These are phyloP conservation scores for Luscinia luscinia DNA, from an alignment of 2,797 vertebrate species.

Conservation along the genomic window DNA sequence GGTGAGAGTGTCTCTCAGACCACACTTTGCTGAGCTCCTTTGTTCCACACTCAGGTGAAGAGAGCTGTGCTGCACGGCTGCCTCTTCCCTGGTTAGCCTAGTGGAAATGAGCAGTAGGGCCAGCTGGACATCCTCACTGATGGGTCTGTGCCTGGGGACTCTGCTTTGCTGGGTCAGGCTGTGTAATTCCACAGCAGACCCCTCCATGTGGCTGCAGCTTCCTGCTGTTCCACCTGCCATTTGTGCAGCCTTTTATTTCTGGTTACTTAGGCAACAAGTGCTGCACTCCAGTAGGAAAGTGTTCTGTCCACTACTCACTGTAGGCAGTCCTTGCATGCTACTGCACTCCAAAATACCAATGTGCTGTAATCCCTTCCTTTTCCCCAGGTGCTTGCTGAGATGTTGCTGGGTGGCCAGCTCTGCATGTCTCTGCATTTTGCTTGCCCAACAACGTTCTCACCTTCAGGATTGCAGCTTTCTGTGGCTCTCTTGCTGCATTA, in stretches of 20 bases:
- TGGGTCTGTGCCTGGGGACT: background rate
- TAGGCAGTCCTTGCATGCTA: too few species aligned
- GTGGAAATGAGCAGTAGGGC: background rate
- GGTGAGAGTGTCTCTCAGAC: background rate
- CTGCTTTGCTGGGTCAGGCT: background rate
- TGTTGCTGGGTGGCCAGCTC: background rate
- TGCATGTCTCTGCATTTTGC: background rate
- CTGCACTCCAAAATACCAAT: fast-evolving
- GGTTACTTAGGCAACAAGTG: background rate
- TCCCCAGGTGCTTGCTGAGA: background rate
- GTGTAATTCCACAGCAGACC: background rate
- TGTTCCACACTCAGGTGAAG: background rate
- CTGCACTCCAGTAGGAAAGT: background rate
- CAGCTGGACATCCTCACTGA: too few species aligned
- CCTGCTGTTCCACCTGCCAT: background rate
- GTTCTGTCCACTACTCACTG: background rate
- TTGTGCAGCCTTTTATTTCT: background rate
- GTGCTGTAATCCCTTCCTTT: background rate
- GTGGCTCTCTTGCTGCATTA: background rate
- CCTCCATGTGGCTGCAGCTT: background rate
- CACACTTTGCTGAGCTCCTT: background rate
- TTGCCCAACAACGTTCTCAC: background rate
- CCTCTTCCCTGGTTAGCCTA: background rate
- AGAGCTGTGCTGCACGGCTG: background rate
- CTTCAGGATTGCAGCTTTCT: background rate